Percentiles rank a stretch among this genome's conserved stretches.
Conservation (phyloP, 2,888 invertebrate species). For the Heliconius ismenius region DNA sequence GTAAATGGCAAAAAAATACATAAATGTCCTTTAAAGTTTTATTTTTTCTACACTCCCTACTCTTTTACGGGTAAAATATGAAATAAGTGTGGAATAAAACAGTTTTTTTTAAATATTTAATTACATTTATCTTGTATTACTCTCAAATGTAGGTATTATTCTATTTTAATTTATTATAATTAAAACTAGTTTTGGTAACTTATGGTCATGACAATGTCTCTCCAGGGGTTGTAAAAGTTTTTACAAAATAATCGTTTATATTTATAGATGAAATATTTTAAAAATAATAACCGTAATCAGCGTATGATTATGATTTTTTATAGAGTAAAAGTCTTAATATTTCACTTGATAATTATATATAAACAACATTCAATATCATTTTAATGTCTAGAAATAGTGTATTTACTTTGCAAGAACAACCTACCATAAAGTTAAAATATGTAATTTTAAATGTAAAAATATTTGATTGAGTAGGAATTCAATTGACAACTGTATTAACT, state of each 20-base stretch:
- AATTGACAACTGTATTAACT: neutral
- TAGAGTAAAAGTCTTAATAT: neutral
- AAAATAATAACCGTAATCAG: neutral
- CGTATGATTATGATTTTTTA: neutral
- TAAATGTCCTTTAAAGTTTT: too few species aligned
- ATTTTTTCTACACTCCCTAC: too few species aligned
- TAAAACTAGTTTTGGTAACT: constrained; percentile 13
- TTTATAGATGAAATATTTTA: neutral
- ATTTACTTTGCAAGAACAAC: neutral
- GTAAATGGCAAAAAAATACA: too few species aligned
- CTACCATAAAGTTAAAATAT: neutral
- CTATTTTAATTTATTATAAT: neutral
- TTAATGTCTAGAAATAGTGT: neutral
- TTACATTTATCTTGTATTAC: neutral
- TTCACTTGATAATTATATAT: neutral
- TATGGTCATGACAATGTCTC: constrained; percentile 15
- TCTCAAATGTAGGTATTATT: neutral
- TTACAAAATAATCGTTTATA: neutral
- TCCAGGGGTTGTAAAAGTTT: neutral
- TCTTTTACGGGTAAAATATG: neutral
- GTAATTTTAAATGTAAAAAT: neutral
- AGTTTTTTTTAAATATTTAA: neutral
- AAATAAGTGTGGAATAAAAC: constrained; percentile 8
- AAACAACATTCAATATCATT: neutral
- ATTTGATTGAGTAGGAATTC: neutral